phyloP scores from a whole-genome alignment of 2,797 vertebrate species.

The Decapterus maruadsi region DNA sequence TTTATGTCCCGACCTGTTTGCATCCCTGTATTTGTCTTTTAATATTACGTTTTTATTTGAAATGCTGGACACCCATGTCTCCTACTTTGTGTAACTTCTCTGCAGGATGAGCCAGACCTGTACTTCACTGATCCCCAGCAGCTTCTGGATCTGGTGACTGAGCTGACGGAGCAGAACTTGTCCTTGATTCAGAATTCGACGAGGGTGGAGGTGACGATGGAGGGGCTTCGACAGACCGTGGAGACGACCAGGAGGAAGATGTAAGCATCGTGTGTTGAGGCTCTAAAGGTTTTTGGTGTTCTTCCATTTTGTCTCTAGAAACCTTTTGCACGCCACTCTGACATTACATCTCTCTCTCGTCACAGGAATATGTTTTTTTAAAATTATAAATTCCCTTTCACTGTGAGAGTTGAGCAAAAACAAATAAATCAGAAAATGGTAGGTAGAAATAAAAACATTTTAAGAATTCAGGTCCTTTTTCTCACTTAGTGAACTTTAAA shows the following conservation, averaged over 20 bases:
- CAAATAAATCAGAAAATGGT: background rate
- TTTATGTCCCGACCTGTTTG: too few species aligned
- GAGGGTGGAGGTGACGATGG: slow-evolving; percentile 85
- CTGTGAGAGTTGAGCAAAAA: background rate
- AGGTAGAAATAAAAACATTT: background rate
- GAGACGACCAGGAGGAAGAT: slow-evolving; percentile 80
- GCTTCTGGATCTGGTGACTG: slow-evolving; percentile 87
- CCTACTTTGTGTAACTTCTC: background rate
- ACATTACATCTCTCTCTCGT: too few species aligned
- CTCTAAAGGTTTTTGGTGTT: background rate
- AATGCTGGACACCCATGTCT: background rate
- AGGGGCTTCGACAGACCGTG: slow-evolving; percentile 83
- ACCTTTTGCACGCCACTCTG: background rate
- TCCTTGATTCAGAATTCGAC: slow-evolving; percentile 89
- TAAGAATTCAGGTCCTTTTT: background rate
- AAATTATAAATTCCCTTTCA: background rate
- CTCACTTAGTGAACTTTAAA: background rate
- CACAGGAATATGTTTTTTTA: too few species aligned
- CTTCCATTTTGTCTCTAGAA: background rate
- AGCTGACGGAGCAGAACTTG: slow-evolving; percentile 92
- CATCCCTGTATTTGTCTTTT: background rate
- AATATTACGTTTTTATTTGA: background rate
- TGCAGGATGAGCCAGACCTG: slow-evolving; percentile 86
- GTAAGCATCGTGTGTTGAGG: slow-evolving; percentile 76
- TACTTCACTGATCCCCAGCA: slow-evolving; percentile 94